Evolutionary conservation across 2,888 invertebrate genomes (phyloP).

Genomic region (Tridacna crocea): DNA sequence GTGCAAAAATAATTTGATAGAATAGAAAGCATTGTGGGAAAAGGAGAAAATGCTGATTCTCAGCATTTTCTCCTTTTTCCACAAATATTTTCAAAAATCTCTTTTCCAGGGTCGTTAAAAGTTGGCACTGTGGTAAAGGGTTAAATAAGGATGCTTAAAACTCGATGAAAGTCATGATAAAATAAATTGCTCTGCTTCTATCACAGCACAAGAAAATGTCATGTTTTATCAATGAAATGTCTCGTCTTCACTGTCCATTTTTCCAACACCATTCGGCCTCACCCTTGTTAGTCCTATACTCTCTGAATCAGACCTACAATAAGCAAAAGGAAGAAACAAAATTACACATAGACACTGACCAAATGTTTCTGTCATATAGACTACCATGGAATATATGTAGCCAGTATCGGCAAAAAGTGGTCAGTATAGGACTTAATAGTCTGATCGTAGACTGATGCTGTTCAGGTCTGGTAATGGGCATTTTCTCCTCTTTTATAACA

Average conservation of each 20-base stretch:
- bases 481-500: neutral
- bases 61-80: neutral
- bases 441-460: too few relatives aligned
- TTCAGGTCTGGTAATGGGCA: neutral
- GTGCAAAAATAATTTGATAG: too few relatives aligned
- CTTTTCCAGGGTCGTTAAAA: neutral
- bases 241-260: conserved; percentile 70
- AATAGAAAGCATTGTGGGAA: neutral
- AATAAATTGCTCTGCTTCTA: neutral
- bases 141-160: neutral
- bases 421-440: too few relatives aligned
- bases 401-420: too few relatives aligned
- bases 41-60: neutral
- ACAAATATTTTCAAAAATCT: neutral
- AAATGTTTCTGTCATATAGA: too few relatives aligned
- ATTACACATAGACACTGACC: neutral
- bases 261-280: conserved; percentile 58
- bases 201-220: neutral
- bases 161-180: neutral
- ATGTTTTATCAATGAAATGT: conserved; percentile 19
- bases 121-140: neutral
- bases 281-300: conserved; percentile 63
- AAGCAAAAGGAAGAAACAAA: neutral
- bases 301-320: conserved; percentile 68
- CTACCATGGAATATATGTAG: too few relatives aligned